Percentiles rank a stretch among this genome's conserved stretches.
Conservation (phyloP, 2,888 invertebrate genomes). For the Eupithecia inturbata region DNA sequence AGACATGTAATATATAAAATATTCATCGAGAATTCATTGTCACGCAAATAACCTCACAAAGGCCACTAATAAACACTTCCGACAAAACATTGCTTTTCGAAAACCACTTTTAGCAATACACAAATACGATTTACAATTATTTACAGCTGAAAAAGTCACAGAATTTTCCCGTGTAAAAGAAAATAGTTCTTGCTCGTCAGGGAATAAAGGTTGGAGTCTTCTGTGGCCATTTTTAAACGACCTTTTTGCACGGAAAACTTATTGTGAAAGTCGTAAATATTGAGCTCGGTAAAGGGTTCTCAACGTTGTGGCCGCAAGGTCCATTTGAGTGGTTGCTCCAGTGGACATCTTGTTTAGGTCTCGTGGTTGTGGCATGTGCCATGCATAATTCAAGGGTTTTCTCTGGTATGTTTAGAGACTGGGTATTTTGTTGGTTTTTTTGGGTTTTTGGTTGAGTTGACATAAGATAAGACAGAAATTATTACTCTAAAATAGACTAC, state of each 20-base stretch:
- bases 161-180: constrained; percentile 15
- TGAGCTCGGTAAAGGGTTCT: constrained; percentile 66
- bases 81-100: not conserved
- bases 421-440: not conserved
- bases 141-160: not conserved
- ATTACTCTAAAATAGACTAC: not conserved
- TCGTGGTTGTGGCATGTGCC: constrained; percentile 42
- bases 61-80: constrained; percentile 28
- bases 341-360: constrained; percentile 44
- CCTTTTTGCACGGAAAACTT: constrained; percentile 57
- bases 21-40: constrained; percentile 57
- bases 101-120: not conserved
- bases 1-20: constrained; percentile 42
- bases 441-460: not conserved
- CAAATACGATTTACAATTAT: constrained; percentile 20
- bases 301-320: constrained; percentile 46
- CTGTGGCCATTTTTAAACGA: constrained; percentile 19
- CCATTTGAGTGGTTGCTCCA: constrained; percentile 46
- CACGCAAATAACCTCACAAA: constrained; percentile 52
- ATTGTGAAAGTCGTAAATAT: constrained; percentile 68
- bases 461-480: not conserved
- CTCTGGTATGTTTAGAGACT: constrained; percentile 27
- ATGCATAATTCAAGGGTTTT: constrained; percentile 46
- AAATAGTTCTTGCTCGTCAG: constrained; percentile 22
- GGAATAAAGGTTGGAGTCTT: constrained; percentile 19